Base-by-base conservation (phyloP, 2,888 invertebrate genomes). In the Seira sanloemensis region DNA sequence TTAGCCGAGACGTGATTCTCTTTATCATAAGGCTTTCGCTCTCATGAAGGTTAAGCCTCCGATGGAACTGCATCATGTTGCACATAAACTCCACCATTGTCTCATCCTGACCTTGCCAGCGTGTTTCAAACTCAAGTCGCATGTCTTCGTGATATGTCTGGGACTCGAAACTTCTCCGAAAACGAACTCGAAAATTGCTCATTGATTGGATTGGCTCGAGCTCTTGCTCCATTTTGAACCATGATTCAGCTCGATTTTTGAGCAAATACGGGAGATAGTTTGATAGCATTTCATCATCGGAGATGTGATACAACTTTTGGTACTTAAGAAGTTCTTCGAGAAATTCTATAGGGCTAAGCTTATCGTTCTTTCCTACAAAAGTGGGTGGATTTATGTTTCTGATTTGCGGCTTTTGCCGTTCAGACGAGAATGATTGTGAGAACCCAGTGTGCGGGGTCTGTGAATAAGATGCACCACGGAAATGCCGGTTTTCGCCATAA, bases 351-450 rank as follows among this genome's bases (percentile, higher is more conserved):
- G 77, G 18, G 4, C 25, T 21, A n/a, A 50, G 27, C 5, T 1
- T 4, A 25, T 77, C 77, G 1, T 1, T 16, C 16, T 46, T 50
- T 1, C 77, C 77, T 0, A 0, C 1, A 18, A 19, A 77, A 9
- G 50, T 68, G 5, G 77, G 77, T 5, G 21, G 25, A 18, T 77
- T 54, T 23, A 76, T n/a, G 12, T 76, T 67, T n/a, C n/a, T n/a
- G n/a, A n/a, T n/a, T n/a, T n/a, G n/a, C n/a, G n/a, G n/a, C n/a
- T n/a, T n/a, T n/a, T n/a, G n/a, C n/a, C n/a, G n/a, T n/a, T n/a
- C n/a, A n/a, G n/a, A n/a, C n/a, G n/a, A n/a, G n/a, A n/a, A n/a
- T n/a, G n/a, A n/a, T n/a, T n/a, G n/a, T n/a, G n/a, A n/a, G n/a
- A n/a, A n/a, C n/a, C n/a, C n/a, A n/a, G n/a, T n/a, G n/a, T n/a